Evolutionary conservation across 1,140 invertebrate species (phyloP), one percentile per base, ranked within the genome.

Genomic region (Cherax quadricarinatus): DNA sequence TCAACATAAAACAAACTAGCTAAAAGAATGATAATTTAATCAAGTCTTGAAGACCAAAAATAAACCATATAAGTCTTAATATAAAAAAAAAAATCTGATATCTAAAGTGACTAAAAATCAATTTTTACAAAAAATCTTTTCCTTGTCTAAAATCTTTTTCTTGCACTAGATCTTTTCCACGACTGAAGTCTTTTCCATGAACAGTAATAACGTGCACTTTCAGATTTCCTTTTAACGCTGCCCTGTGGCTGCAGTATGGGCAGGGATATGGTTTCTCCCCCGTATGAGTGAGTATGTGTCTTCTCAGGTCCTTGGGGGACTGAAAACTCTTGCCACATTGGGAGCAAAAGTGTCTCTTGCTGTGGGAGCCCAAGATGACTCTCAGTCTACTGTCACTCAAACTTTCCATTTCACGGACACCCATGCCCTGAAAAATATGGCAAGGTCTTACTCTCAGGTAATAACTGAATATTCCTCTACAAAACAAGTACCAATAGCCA

Each of bases 201-300:
- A 93, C 91, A 41, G 89, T 92, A 41, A 92, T 84, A 81, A 93
- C 88, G 86, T 93, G 93, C 62, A 93, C 93, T 93, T 93, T 93
- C 6, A 93, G 75, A 75, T 93, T 93, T 87, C 93, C 93, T 60
- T 93, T 93, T 4, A 93, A 82, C 73, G 93, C 90, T 73, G 90
- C 89, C 79, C 93, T 91, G 88, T 93, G 91, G 18, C 85, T 88
- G 83, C 93, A 93, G 87, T 92, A 92, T 21, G 93, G 91, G 66
- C 93, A 93, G 79, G 83, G 73, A 51, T 92, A 92, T 82, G 93
- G 93, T 81, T 91, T 91, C 75, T 91, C 90, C 73, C 90, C 90
- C 14, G 90, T 91, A 82, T 91, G 90, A 48, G 90, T 93, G 73
- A 93, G 93, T 73, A 93, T 92, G 87, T 93, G 93, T 70, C 93